Conservation (phyloP, 2,797 vertebrate genomes). For the Novumbra hubbsi region DNA sequence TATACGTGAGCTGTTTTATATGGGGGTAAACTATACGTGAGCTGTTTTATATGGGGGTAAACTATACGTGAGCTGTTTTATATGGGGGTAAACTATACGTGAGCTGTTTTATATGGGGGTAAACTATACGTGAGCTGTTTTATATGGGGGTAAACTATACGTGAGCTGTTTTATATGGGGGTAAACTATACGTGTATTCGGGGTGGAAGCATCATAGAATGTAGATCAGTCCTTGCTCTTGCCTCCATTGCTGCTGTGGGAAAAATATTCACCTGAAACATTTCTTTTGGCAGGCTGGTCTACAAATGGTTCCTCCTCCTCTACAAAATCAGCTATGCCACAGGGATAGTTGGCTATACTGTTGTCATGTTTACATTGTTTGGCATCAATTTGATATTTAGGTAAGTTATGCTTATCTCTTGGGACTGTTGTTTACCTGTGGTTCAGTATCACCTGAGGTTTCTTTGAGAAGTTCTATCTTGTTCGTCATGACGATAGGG, state of each 20-base stretch:
- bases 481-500: background rate
- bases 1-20: too few species aligned
- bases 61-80: too few species aligned
- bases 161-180: too few species aligned
- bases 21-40: too few species aligned
- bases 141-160: too few species aligned
- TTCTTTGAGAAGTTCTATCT: background rate
- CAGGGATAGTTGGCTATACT: slow-evolving; percentile 91
- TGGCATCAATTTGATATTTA: slow-evolving; percentile 94
- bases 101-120: too few species aligned
- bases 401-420: slow-evolving; percentile 72
- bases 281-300: slow-evolving; percentile 80
- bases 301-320: slow-evolving; percentile 99
- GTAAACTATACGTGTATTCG: too few species aligned
- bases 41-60: too few species aligned
- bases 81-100: too few species aligned
- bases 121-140: too few species aligned
- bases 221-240: background rate
- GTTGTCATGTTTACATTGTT: slow-evolving; percentile 99
- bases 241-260: background rate
- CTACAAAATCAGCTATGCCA: slow-evolving; percentile 98
- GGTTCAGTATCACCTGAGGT: background rate
- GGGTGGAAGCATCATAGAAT: too few species aligned
- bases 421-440: background rate
- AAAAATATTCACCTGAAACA: background rate